Percentiles rank a stretch among this genome's conserved stretches.
phyloP scores from a whole-genome alignment of 2,113 vertebrate species.

The Pluvialis apricaria region DNA sequence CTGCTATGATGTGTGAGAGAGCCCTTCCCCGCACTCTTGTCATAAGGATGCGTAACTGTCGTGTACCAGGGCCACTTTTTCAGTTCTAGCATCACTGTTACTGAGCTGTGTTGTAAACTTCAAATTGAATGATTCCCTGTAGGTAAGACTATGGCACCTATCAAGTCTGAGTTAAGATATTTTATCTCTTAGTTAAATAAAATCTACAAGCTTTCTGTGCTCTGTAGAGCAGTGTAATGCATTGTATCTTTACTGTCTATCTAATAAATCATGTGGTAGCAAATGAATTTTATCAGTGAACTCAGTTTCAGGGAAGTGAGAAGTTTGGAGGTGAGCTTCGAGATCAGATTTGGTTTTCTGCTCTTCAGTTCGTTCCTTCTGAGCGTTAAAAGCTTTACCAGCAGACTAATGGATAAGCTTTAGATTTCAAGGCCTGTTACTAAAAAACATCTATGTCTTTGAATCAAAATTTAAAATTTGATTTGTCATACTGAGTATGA shows the following conservation, averaged over 20 bases:
- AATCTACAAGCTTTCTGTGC: background rate
- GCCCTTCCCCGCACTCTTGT: background rate
- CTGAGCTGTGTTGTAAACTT: background rate
- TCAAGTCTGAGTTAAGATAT: background rate
- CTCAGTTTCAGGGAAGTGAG: background rate
- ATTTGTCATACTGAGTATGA: background rate
- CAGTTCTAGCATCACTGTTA: background rate
- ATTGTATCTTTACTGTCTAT: background rate
- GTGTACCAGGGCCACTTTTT: background rate
- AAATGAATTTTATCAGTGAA: background rate
- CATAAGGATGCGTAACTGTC: background rate
- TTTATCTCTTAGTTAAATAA: background rate
- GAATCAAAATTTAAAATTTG: background rate
- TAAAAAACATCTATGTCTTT: background rate
- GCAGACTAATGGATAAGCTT: background rate
- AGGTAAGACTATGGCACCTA: background rate
- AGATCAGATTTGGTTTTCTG: background rate
- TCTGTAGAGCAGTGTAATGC: background rate
- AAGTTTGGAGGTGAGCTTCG: background rate
- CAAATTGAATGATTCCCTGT: background rate
- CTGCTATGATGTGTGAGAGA: background rate
- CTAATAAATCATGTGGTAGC: background rate
- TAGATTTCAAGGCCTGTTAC: background rate
- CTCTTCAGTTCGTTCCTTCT: background rate
- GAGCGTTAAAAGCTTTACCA: background rate